Evolutionary conservation across 1,140 invertebrate genomes (phyloP), one percentile per base, ranked within the genome.

Genomic region (Macrocentrus cingulum): DNA sequence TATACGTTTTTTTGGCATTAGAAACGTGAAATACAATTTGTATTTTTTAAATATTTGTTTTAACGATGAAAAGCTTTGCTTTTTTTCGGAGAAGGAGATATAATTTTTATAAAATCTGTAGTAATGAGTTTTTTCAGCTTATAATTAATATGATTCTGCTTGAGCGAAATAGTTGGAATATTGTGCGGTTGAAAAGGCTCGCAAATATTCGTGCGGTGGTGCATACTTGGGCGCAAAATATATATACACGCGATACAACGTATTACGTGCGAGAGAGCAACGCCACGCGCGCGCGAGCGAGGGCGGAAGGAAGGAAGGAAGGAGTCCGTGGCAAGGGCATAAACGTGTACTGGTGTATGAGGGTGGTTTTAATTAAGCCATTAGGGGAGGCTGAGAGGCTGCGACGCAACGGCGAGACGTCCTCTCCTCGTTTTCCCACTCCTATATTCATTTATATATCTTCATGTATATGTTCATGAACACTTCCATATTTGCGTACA

Each of bases 281-380:
- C 9, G 61, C 63, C 65, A 61, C 65, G 62, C 51, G 54, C 49
- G 18, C 46, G 34, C 44, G 62, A 63, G 59, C 51, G n/a, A 25
- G 37, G n/a, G 22, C 36, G 29, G 32, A 15, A 45, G 18, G n/a
- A n/a, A 53, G 25, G 29, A 39, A 56, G 8, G 34, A 48, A 51
- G 39, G 60, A 42, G 13, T 42, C 39, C 37, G 37, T 58, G 44
- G 6, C 51, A 18, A 44, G 54, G 44, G 46, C 52, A 53, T 62
- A 62, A 62, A 64, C 60, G 63, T 63, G 59, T 65, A 48, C 52
- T 58, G 57, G 37, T 64, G 65, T 67, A 65, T 66, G 64, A 76
- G 75, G 74, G 75, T 79, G 66, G 74, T 75, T 79, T 77, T 79
- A 79, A 79, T 79, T 77, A 79, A 77, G 75, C 69, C 74, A 77